A percentile compares a stretch with the other conserved stretches of the same genome.
phyloP scores from a whole-genome alignment of 2,888 invertebrate species.

The Octodonta nipae region DNA sequence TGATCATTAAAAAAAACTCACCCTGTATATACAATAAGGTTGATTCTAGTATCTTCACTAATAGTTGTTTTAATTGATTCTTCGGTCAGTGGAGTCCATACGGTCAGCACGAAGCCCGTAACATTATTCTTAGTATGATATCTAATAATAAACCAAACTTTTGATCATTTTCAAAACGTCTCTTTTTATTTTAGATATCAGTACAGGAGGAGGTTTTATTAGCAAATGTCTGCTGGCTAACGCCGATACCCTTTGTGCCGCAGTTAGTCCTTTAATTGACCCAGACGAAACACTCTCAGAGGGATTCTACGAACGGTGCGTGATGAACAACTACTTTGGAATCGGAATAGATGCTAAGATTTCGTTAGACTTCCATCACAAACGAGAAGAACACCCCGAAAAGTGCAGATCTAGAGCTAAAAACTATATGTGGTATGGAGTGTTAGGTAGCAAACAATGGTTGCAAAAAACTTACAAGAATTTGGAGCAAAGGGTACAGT shows the following conservation, averaged over 20 bases:
- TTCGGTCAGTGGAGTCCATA: too few relatives aligned
- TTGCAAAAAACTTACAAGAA: conserved; percentile 88
- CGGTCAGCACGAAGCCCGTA: too few relatives aligned
- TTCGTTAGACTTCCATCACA: conserved; percentile 90
- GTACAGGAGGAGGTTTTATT: conserved; percentile 69
- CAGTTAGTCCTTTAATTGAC: conserved; percentile 90
- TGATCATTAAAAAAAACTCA: too few relatives aligned
- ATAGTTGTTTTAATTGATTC: too few relatives aligned
- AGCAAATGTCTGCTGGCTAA: conserved; percentile 91
- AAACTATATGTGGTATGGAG: conserved; percentile 92
- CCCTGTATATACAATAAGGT: too few relatives aligned
- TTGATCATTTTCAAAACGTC: not conserved
- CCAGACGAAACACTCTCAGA: conserved; percentile 77
- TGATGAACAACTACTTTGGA: conserved; percentile 98
- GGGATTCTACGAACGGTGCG: conserved; percentile 84
- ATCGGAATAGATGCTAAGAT: conserved; percentile 98
- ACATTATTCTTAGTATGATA: too few relatives aligned
- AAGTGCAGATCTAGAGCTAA: conserved; percentile 87
- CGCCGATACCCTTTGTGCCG: conserved; percentile 90
- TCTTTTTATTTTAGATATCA: conserved; percentile 15
- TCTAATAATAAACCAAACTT: too few relatives aligned
- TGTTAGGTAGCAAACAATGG: conserved; percentile 65
- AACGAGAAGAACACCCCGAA: conserved; percentile 92
- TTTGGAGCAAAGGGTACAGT: conserved; percentile 83
- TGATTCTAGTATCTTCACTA: too few relatives aligned